A percentile compares a stretch with the other conserved stretches of the same genome.
These are phyloP conservation scores for Drosophila eohydei DNA, from an alignment of 2,888 invertebrate species.

Conservation along the genomic window DNA sequence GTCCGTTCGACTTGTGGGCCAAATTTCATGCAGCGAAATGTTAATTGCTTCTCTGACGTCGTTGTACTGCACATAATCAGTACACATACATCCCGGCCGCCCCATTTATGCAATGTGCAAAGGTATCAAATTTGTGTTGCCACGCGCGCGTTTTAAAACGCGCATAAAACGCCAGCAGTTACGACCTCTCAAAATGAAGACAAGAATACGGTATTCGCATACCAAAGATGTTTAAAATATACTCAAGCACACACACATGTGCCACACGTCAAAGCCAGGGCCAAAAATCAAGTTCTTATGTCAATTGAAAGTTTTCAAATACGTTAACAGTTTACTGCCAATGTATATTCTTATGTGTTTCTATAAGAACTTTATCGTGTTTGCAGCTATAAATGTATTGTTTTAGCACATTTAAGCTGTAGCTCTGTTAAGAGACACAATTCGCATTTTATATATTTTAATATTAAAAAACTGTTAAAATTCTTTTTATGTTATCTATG, in stretches of 20 bases:
- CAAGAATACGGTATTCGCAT: constrained; percentile 37
- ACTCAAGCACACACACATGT: constrained; percentile 8
- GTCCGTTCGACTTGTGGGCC: constrained; percentile 32
- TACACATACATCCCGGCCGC: constrained; percentile 1
- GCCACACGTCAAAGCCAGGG: constrained; percentile 20
- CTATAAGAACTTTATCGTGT: not conserved
- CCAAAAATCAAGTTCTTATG: constrained; percentile 10
- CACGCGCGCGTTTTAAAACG: constrained; percentile 52
- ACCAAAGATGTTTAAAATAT: constrained; percentile 9
- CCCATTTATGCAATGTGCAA: constrained; percentile 39
- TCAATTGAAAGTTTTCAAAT: constrained; percentile 7
- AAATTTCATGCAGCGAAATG: constrained; percentile 69
- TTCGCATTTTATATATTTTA: not conserved
- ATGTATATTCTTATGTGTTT: constrained; percentile 3
- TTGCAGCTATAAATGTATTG: not conserved
- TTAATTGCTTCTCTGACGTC: constrained; percentile 68
- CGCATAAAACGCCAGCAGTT: constrained; percentile 55
- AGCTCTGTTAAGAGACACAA: not conserved
- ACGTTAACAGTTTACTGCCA: constrained; percentile 4
- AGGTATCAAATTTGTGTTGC: constrained; percentile 37
- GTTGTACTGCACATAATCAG: constrained; percentile 46
- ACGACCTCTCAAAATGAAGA: constrained; percentile 20
- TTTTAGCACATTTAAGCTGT: constrained; percentile 1
- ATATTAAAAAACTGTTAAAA: not conserved
- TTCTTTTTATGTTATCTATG: not conserved